Conservation (phyloP, 2,888 invertebrate species). For the Synanthedon andrenaeformis region DNA sequence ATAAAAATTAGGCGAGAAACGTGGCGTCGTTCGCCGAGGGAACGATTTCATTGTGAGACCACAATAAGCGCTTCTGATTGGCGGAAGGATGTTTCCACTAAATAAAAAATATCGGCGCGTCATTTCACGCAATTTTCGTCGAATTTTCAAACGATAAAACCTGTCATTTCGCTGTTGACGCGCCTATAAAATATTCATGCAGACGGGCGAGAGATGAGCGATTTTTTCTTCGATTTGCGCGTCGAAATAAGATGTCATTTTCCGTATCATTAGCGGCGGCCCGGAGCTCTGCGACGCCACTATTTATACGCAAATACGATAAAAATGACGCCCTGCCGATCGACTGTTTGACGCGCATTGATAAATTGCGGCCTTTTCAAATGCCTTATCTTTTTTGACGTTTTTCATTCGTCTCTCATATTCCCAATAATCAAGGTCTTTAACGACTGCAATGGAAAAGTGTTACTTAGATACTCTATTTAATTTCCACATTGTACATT, state of each 20-base stretch:
- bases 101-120: conserved; percentile 70
- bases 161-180: conserved; percentile 70
- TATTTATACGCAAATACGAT: conserved; percentile 71
- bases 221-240: conserved; percentile 70
- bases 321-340: conserved; percentile 66
- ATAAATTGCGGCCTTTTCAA: conserved; percentile 65
- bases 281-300: conserved; percentile 58
- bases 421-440: conserved; percentile 23
- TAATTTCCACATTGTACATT: conserved; percentile 2
- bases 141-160: conserved; percentile 72
- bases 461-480: conserved; percentile 1
- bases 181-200: conserved; percentile 71
- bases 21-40: conserved; percentile 34
- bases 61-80: conserved; percentile 68
- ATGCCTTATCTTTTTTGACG: conserved; percentile 39
- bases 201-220: conserved; percentile 65
- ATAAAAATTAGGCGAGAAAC: conserved; percentile 59
- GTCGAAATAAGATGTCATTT: conserved; percentile 72
- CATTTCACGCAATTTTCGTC: conserved; percentile 68
- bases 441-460: conserved; percentile 16
- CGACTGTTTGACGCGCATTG: conserved; percentile 68
- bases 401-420: conserved; percentile 30
- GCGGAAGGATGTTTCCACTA: conserved; percentile 70
- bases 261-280: conserved; percentile 70
- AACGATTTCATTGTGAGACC: conserved; percentile 51